These are phyloP conservation scores for Acridotheres tristis DNA, from an alignment of 2,797 vertebrate species.

Conservation along the genomic window DNA sequence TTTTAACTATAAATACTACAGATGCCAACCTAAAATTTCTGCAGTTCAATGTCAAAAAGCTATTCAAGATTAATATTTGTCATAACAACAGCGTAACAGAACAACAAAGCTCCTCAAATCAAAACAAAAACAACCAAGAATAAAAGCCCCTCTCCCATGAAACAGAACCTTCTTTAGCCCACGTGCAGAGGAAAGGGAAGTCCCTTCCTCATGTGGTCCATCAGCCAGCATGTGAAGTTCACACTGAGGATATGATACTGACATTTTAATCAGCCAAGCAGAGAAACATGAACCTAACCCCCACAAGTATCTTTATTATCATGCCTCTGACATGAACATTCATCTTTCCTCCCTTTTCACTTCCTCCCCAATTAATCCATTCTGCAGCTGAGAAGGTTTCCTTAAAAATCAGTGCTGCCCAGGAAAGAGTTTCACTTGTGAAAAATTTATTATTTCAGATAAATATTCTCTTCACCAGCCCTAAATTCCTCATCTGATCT, in stretches of 20 bases:
- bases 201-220: background rate
- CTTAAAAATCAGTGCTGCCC: background rate
- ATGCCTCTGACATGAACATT: background rate
- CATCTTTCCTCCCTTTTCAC: background rate
- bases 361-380: background rate
- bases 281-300: background rate
- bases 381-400: background rate
- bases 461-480: background rate
- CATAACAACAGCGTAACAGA: background rate
- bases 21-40: background rate
- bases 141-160: background rate
- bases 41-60: background rate
- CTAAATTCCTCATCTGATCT: background rate
- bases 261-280: background rate
- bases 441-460: background rate
- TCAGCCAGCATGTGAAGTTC: background rate
- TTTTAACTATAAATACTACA: background rate
- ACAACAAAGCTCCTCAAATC: background rate
- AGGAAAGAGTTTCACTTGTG: background rate
- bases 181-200: background rate
- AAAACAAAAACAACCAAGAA: background rate
- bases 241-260: background rate
- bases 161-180: background rate
- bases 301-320: background rate
- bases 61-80: background rate